Conservation (phyloP, 1,140 invertebrate genomes). For the Trichonephila clavata region DNA sequence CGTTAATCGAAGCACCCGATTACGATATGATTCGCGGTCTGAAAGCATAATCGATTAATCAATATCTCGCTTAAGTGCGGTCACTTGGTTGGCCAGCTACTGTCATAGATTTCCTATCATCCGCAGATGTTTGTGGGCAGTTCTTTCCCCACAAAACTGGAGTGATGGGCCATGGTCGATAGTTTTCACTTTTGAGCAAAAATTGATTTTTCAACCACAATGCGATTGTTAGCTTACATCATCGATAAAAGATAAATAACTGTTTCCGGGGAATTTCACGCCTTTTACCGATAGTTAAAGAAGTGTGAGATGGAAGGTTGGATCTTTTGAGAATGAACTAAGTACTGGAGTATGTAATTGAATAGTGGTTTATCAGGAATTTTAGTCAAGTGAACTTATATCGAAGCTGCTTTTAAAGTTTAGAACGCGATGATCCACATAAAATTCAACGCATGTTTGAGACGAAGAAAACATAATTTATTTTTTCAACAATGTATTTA, state of each 20-base stretch:
- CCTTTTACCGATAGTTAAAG: slow-evolving; percentile 21
- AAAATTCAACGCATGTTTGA: too few relatives aligned
- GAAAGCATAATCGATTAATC: slow-evolving; percentile 73
- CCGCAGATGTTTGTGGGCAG: slow-evolving; percentile 52
- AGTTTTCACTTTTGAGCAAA: slow-evolving; percentile 53
- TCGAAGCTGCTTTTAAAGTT: too few relatives aligned
- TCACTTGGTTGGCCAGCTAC: slow-evolving; percentile 60
- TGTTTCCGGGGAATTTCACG: not conserved
- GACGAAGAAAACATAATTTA: too few relatives aligned
- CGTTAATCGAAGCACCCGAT: slow-evolving; percentile 52
- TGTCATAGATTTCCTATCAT: slow-evolving; percentile 68
- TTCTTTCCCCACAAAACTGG: slow-evolving; percentile 36
- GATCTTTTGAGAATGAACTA: not conserved
- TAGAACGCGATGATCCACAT: too few relatives aligned
- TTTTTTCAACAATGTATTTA: too few relatives aligned
- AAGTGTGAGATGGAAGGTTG: not conserved
- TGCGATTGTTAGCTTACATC: not conserved
- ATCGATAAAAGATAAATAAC: slow-evolving; percentile 14
- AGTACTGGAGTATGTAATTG: not conserved
- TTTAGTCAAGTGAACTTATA: not conserved
- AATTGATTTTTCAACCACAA: slow-evolving; percentile 31
- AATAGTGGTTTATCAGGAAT: slow-evolving; percentile 2
- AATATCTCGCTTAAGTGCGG: slow-evolving; percentile 71
- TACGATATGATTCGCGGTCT: not conserved
- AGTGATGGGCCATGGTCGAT: slow-evolving; percentile 27